Evolutionary conservation across 2,888 invertebrate genomes (phyloP).

Genomic region (Leptinotarsa tumamoca): DNA sequence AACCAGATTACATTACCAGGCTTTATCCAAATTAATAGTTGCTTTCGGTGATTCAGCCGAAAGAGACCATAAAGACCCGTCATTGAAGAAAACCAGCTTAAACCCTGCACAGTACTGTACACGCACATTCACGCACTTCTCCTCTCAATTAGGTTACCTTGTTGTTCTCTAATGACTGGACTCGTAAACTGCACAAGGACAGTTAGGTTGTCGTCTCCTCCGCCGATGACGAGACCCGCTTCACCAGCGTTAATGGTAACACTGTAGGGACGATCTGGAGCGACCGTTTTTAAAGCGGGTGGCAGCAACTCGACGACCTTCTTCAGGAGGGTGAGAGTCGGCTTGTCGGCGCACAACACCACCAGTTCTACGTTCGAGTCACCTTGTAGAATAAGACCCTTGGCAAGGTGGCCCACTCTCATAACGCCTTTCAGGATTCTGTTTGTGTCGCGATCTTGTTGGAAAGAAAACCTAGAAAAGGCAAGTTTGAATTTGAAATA

Average conservation of each 20-base stretch:
- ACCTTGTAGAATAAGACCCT: constrained; percentile 89
- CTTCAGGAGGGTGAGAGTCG: constrained; percentile 87
- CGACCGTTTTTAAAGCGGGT: constrained; percentile 77
- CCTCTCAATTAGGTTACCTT: constrained; percentile 67
- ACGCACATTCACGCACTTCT: constrained; percentile 43
- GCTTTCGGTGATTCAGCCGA: background rate
- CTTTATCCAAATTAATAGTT: background rate
- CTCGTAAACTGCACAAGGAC: constrained; percentile 94
- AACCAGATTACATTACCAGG: background rate
- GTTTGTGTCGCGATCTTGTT: constrained; percentile 71
- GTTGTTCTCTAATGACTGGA: constrained; percentile 89
- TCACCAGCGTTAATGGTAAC: constrained; percentile 87
- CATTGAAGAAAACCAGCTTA: constrained; percentile 60
- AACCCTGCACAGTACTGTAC: constrained; percentile 65
- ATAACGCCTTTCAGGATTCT: constrained; percentile 94
- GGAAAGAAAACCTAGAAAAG: constrained; percentile 72
- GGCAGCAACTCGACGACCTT: constrained; percentile 86
- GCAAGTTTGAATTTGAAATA: no score
- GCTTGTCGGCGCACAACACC: constrained; percentile 94
- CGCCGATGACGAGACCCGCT: constrained; percentile 85
- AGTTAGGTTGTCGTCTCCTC: constrained; percentile 83
- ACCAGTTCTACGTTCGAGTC: constrained; percentile 93
- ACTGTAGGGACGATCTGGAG: constrained; percentile 83
- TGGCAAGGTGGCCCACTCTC: constrained; percentile 93
- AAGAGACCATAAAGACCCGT: constrained; percentile 54